A percentile compares a stretch with the other conserved stretches of the same genome.
Conservation (phyloP, 1,140 invertebrate species). For the Pemphigus obesinymphae region DNA sequence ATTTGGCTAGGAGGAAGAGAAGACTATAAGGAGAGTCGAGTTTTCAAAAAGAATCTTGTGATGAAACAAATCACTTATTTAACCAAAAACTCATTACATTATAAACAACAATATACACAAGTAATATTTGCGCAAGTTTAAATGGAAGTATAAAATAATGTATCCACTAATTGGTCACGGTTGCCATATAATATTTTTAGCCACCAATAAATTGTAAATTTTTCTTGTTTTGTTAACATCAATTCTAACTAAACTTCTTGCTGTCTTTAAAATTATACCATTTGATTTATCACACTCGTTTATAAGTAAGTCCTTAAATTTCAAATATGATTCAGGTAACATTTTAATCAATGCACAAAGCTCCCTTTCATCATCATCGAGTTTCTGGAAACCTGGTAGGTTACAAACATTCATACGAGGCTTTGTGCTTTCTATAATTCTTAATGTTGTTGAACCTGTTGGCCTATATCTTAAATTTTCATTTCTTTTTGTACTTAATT, state of each 20-base stretch:
- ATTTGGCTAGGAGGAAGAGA: too few relatives aligned
- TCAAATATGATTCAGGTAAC: conserved; percentile 69
- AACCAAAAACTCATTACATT: not conserved
- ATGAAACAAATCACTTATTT: too few relatives aligned
- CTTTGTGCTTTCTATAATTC: conserved; percentile 50
- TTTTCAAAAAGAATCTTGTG: too few relatives aligned
- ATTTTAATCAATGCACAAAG: conserved; percentile 71
- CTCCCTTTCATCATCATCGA: conserved; percentile 66
- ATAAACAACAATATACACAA: not conserved
- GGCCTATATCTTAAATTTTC: not conserved
- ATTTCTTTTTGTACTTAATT: conserved; percentile 54
- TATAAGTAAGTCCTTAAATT: conserved; percentile 69
- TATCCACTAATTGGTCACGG: not conserved
- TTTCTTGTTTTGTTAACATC: conserved; percentile 91
- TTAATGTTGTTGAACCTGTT: not conserved
- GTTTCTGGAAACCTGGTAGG: conserved; percentile 71
- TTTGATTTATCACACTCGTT: conserved; percentile 66
- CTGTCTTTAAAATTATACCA: conserved; percentile 71
- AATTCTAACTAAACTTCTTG: conserved; percentile 77
- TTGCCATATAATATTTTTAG: conserved; percentile 52
- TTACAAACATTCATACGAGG: conserved; percentile 71
- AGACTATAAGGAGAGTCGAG: too few relatives aligned
- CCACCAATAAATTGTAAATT: conserved; percentile 75
- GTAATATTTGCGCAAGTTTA: not conserved
- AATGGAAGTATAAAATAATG: not conserved